Evolutionary conservation across 2,113 vertebrate species (phyloP).

Genomic region (Cisticola juncidis): DNA sequence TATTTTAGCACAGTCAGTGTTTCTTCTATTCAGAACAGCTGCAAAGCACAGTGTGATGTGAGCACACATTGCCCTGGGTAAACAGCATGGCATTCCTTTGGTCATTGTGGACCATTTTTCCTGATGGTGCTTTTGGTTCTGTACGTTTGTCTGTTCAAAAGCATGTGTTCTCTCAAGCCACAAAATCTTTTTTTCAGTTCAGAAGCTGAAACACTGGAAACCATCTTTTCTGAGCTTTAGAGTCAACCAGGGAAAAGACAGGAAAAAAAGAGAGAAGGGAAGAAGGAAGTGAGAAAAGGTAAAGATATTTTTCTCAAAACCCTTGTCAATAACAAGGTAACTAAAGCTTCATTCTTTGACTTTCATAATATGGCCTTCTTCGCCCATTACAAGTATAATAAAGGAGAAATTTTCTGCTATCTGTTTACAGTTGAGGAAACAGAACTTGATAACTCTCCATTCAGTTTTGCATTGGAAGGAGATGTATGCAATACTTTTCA

Average conservation of each 20-base stretch:
- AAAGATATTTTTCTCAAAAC: not conserved
- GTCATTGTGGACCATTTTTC: not conserved
- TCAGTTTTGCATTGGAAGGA: not conserved
- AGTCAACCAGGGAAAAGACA: not conserved
- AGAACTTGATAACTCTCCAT: not conserved
- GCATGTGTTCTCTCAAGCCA: not conserved
- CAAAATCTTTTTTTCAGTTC: not conserved
- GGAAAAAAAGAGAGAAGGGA: not conserved
- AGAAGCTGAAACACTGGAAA: not conserved
- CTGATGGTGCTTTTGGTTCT: not conserved
- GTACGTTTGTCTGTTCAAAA: not conserved
- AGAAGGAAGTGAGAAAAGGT: not conserved
- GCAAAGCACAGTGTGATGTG: not conserved
- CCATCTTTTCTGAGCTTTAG: not conserved
- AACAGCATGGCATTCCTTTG: not conserved
- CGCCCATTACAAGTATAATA: not conserved
- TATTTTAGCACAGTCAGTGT: not conserved
- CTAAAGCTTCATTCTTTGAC: not conserved
- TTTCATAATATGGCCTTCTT: not conserved
- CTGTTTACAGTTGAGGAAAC: not conserved
- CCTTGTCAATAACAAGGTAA: not conserved
- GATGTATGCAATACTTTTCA: not conserved
- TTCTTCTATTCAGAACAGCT: not conserved
- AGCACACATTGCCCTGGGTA: not conserved
- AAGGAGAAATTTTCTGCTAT: not conserved